Conservation (phyloP, 2,888 invertebrate species). For the Stenichneumon culpator region DNA sequence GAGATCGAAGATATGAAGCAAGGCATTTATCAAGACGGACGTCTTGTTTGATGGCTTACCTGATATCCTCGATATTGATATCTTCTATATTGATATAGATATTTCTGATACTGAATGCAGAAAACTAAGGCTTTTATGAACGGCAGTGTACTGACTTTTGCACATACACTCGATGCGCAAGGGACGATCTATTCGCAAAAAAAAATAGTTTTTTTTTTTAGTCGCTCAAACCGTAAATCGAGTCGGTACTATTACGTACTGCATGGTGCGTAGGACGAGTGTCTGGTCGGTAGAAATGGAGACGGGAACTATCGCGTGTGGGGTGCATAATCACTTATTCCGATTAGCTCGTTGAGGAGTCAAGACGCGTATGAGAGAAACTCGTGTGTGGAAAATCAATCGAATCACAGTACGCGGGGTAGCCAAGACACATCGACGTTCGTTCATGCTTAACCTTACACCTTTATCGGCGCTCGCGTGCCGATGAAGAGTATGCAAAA, state of each 20-base stretch:
- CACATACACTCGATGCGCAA: constrained; percentile 23
- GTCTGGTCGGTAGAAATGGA: constrained; percentile 38
- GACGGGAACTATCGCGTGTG: constrained; percentile 61
- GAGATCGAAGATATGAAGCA: too few species aligned
- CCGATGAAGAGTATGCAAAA: not conserved
- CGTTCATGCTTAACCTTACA: constrained; percentile 10
- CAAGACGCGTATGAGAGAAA: constrained; percentile 61
- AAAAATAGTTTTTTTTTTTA: constrained; percentile 35
- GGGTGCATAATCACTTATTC: constrained; percentile 74
- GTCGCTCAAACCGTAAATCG: constrained; percentile 30
- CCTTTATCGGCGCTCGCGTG: not conserved
- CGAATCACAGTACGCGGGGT: constrained; percentile 45
- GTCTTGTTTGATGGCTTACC: too few species aligned
- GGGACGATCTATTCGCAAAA: constrained; percentile 5
- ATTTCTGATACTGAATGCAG: too few species aligned
- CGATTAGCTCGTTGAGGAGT: constrained; percentile 72
- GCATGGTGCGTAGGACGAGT: constrained; percentile 18
- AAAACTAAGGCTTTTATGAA: too few species aligned
- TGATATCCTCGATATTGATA: too few species aligned
- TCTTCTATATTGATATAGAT: too few species aligned
- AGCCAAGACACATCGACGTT: constrained; percentile 23
- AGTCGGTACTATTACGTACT: constrained; percentile 22
- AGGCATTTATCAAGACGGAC: too few species aligned
- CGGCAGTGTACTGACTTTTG: not conserved
- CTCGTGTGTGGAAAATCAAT: constrained; percentile 68